Percentiles rank a stretch among this genome's conserved stretches.
phyloP scores from a whole-genome alignment of 2,113 vertebrate genomes.

The Microcebus griseorufus region DNA sequence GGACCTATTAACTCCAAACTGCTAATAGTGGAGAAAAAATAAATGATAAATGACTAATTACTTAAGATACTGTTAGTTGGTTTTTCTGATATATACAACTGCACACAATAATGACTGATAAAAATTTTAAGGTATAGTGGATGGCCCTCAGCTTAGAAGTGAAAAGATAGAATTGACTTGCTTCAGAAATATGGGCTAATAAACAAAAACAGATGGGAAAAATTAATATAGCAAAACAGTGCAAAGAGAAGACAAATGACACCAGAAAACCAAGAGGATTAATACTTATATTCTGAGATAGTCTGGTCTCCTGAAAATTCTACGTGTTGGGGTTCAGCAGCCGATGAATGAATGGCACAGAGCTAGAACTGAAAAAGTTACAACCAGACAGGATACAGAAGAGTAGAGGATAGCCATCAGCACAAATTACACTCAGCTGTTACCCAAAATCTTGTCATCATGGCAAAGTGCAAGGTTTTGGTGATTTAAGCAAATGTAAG shows the following conservation, averaged over 20 bases:
- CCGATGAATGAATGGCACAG: neutral
- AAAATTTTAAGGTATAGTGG: conserved; percentile 31
- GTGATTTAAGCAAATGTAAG: neutral
- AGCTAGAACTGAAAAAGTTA: neutral
- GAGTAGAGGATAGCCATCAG: neutral
- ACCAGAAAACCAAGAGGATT: neutral
- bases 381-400: neutral
- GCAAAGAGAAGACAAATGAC: neutral
- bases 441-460: neutral
- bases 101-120: neutral
- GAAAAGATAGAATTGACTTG: conserved; percentile 31
- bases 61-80: neutral
- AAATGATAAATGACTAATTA: neutral
- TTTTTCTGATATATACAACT: neutral
- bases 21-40: neutral
- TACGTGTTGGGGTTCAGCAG: neutral
- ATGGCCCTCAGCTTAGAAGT: conserved; percentile 13
- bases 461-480: neutral
- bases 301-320: neutral
- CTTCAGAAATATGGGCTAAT: conserved; percentile 33
- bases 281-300: neutral
- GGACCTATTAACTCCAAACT: neutral
- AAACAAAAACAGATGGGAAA: conserved; percentile 50
- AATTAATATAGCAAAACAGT: conserved; percentile 17
- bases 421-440: neutral